These are phyloP conservation scores for Dolichopus griseipennis DNA, from an alignment of 2,888 invertebrate genomes.

Conservation along the genomic window DNA sequence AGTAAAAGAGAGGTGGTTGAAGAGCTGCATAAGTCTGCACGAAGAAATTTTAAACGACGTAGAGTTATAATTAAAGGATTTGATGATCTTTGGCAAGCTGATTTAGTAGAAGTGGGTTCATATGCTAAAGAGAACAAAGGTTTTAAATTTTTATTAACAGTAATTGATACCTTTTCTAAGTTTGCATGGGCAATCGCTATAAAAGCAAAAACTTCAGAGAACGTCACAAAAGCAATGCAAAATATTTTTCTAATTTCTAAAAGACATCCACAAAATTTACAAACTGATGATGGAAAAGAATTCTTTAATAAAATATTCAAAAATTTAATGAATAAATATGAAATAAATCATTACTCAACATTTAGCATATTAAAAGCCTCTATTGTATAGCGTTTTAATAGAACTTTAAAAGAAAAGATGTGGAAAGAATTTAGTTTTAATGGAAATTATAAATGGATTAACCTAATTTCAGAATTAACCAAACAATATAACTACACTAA, in stretches of 20 bases:
- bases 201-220: slow-evolving; percentile 28
- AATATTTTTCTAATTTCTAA: no score
- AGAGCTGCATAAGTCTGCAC: no score
- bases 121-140: slow-evolving; percentile 31
- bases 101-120: slow-evolving; percentile 33
- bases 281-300: slow-evolving; percentile 31
- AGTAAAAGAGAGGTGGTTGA: no score
- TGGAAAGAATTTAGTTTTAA: slow-evolving; percentile 24
- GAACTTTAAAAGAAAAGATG: slow-evolving; percentile 24
- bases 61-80: no score
- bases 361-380: slow-evolving; percentile 28
- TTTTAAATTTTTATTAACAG: slow-evolving; percentile 29
- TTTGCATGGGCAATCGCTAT: slow-evolving; percentile 21
- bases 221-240: no score
- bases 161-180: no score
- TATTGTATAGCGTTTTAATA: slow-evolving; percentile 25
- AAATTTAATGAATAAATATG: slow-evolving; percentile 25
- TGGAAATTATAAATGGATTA: slow-evolving; percentile 22
- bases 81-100: slow-evolving; percentile 39
- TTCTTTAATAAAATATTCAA: slow-evolving; percentile 29
- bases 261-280: slow-evolving; percentile 28
- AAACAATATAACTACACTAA: slow-evolving; percentile 24
- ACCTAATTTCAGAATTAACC: slow-evolving; percentile 21
- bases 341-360: slow-evolving; percentile 21
- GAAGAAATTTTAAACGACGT: no score